These are phyloP conservation scores for Sebastes vulpes DNA, from an alignment of 2,797 vertebrate species.

Conservation along the genomic window DNA sequence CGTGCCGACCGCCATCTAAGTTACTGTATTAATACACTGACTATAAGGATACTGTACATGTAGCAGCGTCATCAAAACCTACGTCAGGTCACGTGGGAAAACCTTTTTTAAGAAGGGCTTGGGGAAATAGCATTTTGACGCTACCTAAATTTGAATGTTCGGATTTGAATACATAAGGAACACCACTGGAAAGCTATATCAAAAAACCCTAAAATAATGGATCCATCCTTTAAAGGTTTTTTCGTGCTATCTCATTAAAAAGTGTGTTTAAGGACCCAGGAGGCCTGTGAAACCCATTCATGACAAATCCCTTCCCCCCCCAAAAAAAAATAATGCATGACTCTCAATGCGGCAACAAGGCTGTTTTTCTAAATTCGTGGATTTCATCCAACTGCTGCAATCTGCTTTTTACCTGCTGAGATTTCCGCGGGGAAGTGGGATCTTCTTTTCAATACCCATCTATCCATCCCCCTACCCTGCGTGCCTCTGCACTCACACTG, in stretches of 20 bases:
- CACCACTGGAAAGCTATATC: no score
- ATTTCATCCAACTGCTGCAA: constrained; percentile 67
- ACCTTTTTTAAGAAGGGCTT: no score
- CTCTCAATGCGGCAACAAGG: constrained; percentile 41
- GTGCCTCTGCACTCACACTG: constrained; percentile 27
- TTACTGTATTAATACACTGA: no score
- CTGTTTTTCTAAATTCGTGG: constrained; percentile 66
- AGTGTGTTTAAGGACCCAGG: constrained; percentile 5
- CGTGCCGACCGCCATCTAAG: no score
- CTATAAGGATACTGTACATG: no score
- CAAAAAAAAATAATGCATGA: constrained; percentile 31
- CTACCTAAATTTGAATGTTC: no score
- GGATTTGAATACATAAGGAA: no score
- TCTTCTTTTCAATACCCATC: constrained; percentile 66
- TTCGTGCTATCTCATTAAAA: constrained; percentile 8
- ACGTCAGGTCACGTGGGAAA: no score
- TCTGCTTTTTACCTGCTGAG: constrained; percentile 73
- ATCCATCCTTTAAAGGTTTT: neutral
- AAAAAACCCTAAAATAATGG: no score
- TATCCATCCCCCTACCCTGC: constrained; percentile 36
- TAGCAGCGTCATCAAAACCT: no score
- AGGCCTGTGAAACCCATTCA: constrained; percentile 32
- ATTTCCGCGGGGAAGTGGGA: constrained; percentile 67
- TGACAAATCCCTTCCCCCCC: constrained; percentile 12
- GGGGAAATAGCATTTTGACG: no score